phyloP scores from a whole-genome alignment of 2,797 vertebrate species.

The Aselliscus stoliczkanus region DNA sequence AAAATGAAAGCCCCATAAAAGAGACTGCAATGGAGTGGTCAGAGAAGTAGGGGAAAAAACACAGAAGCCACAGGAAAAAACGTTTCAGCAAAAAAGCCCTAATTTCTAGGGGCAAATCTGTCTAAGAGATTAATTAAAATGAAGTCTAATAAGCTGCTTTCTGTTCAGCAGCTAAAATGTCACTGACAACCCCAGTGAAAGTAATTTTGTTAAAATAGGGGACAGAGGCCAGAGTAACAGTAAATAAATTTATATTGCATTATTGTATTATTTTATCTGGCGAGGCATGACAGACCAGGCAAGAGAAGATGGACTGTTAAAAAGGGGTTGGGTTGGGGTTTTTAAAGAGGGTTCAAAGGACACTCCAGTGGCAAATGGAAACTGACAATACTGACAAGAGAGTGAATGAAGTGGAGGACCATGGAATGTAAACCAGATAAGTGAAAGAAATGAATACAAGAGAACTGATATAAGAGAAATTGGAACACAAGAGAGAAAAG shows the following conservation, averaged over 20 bases:
- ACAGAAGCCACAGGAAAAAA: not conserved
- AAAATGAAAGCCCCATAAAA: not conserved
- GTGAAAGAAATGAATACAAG: not conserved
- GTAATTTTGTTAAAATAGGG: not conserved
- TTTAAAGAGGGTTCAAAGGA: not conserved
- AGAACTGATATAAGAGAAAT: not conserved
- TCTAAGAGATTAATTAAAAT: not conserved
- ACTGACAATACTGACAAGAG: not conserved
- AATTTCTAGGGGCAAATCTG: not conserved
- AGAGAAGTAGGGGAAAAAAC: not conserved
- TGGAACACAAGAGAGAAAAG: not conserved
- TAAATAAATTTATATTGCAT: not conserved
- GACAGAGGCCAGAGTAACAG: not conserved
- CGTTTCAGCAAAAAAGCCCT: not conserved
- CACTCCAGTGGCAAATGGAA: not conserved
- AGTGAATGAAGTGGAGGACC: not conserved
- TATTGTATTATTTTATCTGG: not conserved
- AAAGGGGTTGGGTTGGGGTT: not conserved
- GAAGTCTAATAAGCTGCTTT: not conserved
- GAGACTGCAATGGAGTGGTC: not conserved
- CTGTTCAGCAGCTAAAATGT: not conserved
- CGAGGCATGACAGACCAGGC: not conserved
- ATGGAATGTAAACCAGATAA: not conserved
- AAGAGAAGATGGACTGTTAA: not conserved
- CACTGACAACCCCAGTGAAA: not conserved